Evolutionary conservation across 2,797 vertebrate species (phyloP).

Genomic region (Perodicticus potto): DNA sequence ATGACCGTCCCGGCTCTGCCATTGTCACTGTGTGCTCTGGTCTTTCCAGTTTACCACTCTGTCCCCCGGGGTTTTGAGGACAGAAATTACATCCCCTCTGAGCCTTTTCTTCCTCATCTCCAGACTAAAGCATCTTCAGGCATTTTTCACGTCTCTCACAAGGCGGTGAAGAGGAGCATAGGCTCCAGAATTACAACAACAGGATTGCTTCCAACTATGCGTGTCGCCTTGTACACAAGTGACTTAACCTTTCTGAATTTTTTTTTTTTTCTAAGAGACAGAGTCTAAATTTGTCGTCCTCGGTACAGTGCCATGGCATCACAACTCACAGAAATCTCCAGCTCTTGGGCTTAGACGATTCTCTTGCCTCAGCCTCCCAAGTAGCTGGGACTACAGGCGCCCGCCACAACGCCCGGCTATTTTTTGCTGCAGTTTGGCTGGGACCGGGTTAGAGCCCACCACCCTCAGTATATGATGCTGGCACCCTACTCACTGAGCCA

Average conservation of each 20-base stretch:
- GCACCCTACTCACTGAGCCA: no score
- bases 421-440: no score
- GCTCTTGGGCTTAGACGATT: no score
- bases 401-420: no score
- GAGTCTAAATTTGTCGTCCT: no score
- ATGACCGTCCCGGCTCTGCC: background rate
- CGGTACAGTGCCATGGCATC: no score
- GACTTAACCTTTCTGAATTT: background rate
- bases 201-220: background rate
- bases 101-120: constrained; percentile 1
- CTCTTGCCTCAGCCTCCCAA: no score
- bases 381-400: no score
- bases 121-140: background rate
- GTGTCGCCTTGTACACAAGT: background rate
- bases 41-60: background rate
- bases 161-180: background rate
- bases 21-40: background rate
- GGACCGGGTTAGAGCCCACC: no score
- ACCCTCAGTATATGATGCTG: no score
- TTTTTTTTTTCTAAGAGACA: no score
- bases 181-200: background rate
- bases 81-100: background rate
- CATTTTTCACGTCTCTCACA: background rate
- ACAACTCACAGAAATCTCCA: no score
- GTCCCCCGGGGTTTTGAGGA: constrained; percentile 11